Base-by-base conservation (phyloP, 2,797 vertebrate species). In the Sebastes matsubarae region DNA sequence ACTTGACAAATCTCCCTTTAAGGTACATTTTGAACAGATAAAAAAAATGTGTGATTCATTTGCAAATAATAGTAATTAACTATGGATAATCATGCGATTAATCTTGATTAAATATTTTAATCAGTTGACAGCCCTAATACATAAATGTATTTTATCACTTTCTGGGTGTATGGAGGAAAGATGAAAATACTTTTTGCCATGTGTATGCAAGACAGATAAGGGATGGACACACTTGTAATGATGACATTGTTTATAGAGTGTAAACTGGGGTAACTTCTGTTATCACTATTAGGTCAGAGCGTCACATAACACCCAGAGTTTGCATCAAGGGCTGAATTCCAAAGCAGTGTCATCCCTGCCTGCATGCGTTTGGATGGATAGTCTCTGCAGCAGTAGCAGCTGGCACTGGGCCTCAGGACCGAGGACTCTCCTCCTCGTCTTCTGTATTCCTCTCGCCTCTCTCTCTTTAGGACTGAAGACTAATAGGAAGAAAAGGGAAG, bases 371-470 rank as follows among this genome's bases (percentile, higher is more conserved):
- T 85, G 80, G 86, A 90, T 88, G 81, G 86, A 92, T 92, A 8
- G 86, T 82, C 87, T 89, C 82, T 92, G 90, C 90, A 89, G 89
- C 88, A 87, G 81, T 10, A 86, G 85, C 89, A 89, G 79, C 86
- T 94, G 93, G 92, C 91, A 84, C 81, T 20, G 75, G 79, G 89
- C 86, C 91, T 86, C 74, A 46, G 83, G 84, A 86, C 38, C 50
- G 46, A 88, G 87, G 81, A 79, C 83, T 84, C 71, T 83, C 75
- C 77, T 83, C 79, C 85, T 77, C 66, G 20, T 77, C 79, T 64
- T 93, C 87, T 88, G 86, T 90, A 92, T 93, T 88, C 87, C 80
- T 88, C 87, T 91, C 82, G 67, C 76, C 87, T 90, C 87, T 80
- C 71, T 80, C 72, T 81, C 70, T 81, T 61, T 52, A 80, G 80